Percentiles rank a stretch among this genome's conserved stretches.
Evolutionary conservation across 2,113 vertebrate genomes (phyloP).

Genomic region (Taxidea taxus): DNA sequence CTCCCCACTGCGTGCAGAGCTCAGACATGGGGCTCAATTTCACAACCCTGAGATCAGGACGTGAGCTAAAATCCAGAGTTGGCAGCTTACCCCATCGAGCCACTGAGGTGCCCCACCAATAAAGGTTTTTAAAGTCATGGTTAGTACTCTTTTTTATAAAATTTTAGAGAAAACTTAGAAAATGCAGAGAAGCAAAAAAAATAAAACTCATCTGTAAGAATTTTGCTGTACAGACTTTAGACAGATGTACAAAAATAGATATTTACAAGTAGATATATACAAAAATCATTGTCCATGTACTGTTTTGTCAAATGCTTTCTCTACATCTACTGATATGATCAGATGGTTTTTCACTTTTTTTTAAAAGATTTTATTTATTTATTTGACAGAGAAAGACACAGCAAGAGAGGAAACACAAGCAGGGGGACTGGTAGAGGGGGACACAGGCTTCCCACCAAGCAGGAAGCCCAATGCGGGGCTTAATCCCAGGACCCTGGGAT

Average conservation of each 20-base stretch:
- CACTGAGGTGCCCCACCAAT: background rate
- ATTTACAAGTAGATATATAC: background rate
- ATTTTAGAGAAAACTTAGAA: background rate
- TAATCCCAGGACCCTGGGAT: too few species aligned
- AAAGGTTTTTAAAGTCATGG: background rate
- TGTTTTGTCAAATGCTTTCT: background rate
- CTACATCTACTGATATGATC: background rate
- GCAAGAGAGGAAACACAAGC: too few species aligned
- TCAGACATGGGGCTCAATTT: background rate
- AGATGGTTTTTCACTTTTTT: background rate
- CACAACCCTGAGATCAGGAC: background rate
- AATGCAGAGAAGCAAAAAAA: background rate
- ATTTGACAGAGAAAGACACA: too few species aligned
- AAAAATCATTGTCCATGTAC: background rate
- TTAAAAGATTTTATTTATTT: too few species aligned
- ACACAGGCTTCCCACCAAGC: too few species aligned
- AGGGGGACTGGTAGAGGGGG: too few species aligned
- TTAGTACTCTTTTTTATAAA: background rate
- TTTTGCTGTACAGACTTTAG: background rate
- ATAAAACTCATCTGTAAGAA: constrained; percentile 8
- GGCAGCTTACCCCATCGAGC: background rate
- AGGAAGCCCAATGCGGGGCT: too few species aligned
- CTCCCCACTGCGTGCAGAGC: background rate
- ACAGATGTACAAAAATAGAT: background rate
- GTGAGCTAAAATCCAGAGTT: background rate